Conservation (phyloP, 92 coral and sea anemone species). For the Siderastrea radians region DNA sequence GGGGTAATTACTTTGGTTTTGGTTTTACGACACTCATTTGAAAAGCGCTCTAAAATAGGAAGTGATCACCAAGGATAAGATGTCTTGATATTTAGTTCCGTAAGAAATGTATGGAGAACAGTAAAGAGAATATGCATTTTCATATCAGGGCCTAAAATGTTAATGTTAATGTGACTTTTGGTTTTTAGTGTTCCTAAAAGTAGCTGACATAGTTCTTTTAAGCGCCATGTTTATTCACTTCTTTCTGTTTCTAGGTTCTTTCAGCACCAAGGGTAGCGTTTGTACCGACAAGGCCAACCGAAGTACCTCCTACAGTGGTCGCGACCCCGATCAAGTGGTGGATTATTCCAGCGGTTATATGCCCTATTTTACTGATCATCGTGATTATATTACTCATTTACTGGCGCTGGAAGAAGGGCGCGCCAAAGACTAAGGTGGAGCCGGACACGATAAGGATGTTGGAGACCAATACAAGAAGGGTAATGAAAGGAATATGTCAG, state of each 20-base stretch:
- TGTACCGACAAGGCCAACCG: conserved; percentile 46
- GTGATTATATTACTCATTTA: conserved; percentile 61
- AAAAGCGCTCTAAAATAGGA: too few species aligned
- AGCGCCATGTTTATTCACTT: neutral
- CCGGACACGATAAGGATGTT: conserved; percentile 71
- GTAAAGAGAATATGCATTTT: too few species aligned
- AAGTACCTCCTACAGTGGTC: conserved; percentile 70
- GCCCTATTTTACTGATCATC: conserved; percentile 74
- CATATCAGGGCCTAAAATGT: too few species aligned
- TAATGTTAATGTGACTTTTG: neutral
- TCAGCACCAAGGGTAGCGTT: conserved; percentile 30
- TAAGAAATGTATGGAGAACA: too few species aligned
- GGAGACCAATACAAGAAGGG: conserved; percentile 55
- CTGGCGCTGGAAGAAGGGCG: conserved; percentile 94
- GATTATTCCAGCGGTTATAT: conserved; percentile 89
- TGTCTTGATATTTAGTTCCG: too few species aligned
- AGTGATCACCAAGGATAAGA: too few species aligned
- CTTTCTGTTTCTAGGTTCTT: conserved; percentile 30
- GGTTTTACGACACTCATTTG: too few species aligned
- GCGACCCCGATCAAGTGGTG: conserved; percentile 69
- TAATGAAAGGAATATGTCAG: neutral
- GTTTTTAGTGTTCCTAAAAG: too few species aligned
- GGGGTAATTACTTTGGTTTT: too few species aligned
- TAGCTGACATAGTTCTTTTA: neutral
- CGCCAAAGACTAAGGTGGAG: conserved; percentile 80